phyloP scores from a whole-genome alignment of 2,797 vertebrate genomes.

The Peromyscus aztecus region DNA sequence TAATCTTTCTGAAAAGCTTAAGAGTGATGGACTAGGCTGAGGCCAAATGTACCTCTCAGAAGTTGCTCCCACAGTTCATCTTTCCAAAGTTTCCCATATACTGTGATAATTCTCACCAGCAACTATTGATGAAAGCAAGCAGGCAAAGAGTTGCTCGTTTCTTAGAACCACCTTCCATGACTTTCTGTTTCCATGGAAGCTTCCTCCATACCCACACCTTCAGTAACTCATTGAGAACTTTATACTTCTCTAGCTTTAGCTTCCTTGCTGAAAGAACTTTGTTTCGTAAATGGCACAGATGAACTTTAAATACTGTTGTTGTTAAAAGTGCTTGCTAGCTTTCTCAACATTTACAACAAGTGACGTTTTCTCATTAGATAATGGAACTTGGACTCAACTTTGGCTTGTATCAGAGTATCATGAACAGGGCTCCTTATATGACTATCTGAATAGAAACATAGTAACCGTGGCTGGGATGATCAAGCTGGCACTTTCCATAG shows the following conservation, averaged over 20 bases:
- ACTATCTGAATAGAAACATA: conserved; percentile 95
- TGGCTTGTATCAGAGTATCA: conserved; percentile 99
- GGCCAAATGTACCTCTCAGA: not conserved
- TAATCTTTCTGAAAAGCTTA: conserved; percentile 61
- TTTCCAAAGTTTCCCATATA: not conserved
- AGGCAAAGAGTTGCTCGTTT: not conserved
- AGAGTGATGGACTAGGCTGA: conserved; percentile 22
- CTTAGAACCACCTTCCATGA: not conserved
- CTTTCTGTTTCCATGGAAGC: not conserved
- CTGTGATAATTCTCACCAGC: not conserved
- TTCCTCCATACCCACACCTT: not conserved
- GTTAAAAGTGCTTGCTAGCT: conserved; percentile 3
- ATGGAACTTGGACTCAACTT: conserved; percentile 97
- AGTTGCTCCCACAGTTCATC: not conserved
- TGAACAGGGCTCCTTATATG: conserved; percentile 96
- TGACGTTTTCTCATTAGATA: conserved; percentile 89
- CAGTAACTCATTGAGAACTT: not conserved
- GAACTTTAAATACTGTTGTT: conserved; percentile 23
- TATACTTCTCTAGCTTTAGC: not conserved
- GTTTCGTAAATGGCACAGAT: not conserved
- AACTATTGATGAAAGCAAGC: not conserved
- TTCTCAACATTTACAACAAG: conserved; percentile 8
- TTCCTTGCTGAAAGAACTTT: conserved; percentile 29
- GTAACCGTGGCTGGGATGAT: conserved; percentile 93
- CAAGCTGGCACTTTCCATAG: conserved; percentile 92